phyloP scores from a whole-genome alignment of 2,888 invertebrate genomes.

The Erpobdella octoculata region DNA sequence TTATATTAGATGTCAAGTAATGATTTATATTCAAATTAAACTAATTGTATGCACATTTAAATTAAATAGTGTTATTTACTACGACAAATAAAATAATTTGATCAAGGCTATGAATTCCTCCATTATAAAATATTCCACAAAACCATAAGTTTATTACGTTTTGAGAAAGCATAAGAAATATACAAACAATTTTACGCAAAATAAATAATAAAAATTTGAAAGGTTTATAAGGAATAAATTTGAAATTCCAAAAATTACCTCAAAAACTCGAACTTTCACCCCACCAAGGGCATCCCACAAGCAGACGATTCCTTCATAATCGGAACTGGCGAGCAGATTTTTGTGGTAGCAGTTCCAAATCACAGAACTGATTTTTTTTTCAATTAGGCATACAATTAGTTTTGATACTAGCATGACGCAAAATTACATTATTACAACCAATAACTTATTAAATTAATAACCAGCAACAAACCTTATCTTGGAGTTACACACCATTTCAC shows the following conservation, averaged over 20 bases:
- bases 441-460: too few relatives aligned
- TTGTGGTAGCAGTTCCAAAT: constrained; percentile 89
- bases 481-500: constrained; percentile 81
- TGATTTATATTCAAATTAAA: too few relatives aligned
- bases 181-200: neutral
- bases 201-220: neutral
- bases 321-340: constrained; percentile 75
- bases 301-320: constrained; percentile 86
- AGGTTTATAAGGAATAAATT: neutral
- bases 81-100: too few relatives aligned
- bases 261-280: constrained; percentile 57
- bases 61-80: too few relatives aligned
- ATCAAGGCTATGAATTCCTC: too few relatives aligned
- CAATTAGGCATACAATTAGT: neutral
- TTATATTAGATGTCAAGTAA: too few relatives aligned
- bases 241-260: constrained; percentile 57
- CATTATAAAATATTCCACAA: too few relatives aligned
- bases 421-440: too few relatives aligned
- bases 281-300: constrained; percentile 81
- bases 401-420: neutral
- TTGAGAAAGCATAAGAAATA: too few relatives aligned
- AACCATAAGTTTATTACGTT: neutral
- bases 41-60: too few relatives aligned
- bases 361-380: constrained; percentile 64
- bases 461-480: constrained; percentile 69